Base-by-base conservation (phyloP, 2,888 invertebrate genomes). In the Beris chalybata region DNA sequence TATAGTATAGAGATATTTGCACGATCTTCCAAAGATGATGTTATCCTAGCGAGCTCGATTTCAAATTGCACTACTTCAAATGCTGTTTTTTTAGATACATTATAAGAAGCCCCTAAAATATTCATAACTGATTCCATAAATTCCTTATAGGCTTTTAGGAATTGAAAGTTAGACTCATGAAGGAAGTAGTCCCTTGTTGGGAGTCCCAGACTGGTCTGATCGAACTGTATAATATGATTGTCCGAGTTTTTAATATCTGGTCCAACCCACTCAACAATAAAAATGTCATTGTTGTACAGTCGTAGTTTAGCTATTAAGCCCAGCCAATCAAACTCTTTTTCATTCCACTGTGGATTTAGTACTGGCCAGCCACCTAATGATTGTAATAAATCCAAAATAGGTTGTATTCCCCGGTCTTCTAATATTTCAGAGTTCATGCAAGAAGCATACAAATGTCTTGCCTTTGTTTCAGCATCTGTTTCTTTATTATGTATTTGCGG, bases 211-310 rank as follows among this genome's bases (percentile, higher is more conserved):
- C 88, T 89, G 0, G 94, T 92, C 81, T 96, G 95, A 80, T 97
- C 95, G 74, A 97, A 87, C 84, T 95, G 86, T 69, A 97, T 90
- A 6, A 96, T 88, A 79, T 95, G 93, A 74, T 91, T 88, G 74
- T 93, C 90, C 5, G 96, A 95, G 79, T 96, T 93, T 77, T 93
- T 93, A 66, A 96, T 93, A 77, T 97, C 96, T 0, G 95, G 92
- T 11, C 93, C 94, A 48, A 96, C 92, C 90, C 92, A 92, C 76
- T 92, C 89, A 0, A 93, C 89, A 71, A 95, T 86, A 0, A 95
- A 82, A 67, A 94, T 89, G 70, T 93, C 92, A 74, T 93, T 94
- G 78, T 95, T 95, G 75, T 88, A 92, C 38, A 91, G 82, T 65
- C 92, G 83, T 13, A 93, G 76, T 69, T 87, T 86, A 0, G 91